Conservation (phyloP, 2,888 invertebrate genomes). For the Phragmatobia fuliginosa region DNA sequence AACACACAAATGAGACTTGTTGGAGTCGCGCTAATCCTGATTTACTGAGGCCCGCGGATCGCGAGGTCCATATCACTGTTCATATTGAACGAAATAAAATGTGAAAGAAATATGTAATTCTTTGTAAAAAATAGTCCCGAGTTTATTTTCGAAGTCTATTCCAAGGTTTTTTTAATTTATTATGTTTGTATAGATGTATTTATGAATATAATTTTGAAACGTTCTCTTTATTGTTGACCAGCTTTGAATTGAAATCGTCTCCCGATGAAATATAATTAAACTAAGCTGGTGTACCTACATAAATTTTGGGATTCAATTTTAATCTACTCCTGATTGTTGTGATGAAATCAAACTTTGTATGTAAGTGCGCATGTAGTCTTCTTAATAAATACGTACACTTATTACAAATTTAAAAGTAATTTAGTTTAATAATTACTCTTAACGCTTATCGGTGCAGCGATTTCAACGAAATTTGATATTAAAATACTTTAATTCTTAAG, state of each 20-base stretch:
- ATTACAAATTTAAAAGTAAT: too few species aligned
- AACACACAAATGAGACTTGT: conserved; percentile 79
- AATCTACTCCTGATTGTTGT: neutral
- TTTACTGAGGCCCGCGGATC: conserved; percentile 73
- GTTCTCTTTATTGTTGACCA: neutral
- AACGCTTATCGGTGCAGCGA: too few species aligned
- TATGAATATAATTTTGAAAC: neutral
- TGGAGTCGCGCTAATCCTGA: conserved; percentile 79
- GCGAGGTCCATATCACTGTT: conserved; percentile 55
- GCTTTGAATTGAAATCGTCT: neutral
- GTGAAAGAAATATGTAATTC: conserved; percentile 45
- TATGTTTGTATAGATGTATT: conserved; percentile 15
- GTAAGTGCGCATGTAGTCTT: too few species aligned
- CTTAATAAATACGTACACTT: too few species aligned
- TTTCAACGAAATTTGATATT: too few species aligned
- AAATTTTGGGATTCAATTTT: neutral
- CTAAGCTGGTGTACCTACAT: neutral
- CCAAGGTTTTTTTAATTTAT: conserved; percentile 23
- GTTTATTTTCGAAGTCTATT: conserved; percentile 47
- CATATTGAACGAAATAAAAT: conserved; percentile 50
- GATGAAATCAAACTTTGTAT: neutral
- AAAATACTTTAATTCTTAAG: too few species aligned
- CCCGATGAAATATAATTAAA: neutral
- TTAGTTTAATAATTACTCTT: too few species aligned
- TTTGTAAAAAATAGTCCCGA: conserved; percentile 45